Base-by-base conservation (phyloP, 2,797 vertebrate genomes). In the Enteromius radiatus region DNA sequence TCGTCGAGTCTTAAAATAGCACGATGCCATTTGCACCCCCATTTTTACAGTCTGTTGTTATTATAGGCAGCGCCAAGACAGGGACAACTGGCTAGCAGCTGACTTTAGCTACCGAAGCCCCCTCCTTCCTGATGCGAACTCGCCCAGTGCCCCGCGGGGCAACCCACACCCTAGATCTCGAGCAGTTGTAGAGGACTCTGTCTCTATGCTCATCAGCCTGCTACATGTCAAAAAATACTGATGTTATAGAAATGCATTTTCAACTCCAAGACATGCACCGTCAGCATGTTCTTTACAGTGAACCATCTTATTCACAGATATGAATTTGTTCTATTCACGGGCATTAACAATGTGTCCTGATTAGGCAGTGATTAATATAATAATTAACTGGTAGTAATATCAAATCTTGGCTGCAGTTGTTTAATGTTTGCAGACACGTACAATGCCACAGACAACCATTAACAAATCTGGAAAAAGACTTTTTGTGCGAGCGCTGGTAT, bases 1-100 rank as follows among this genome's bases (percentile, higher is more conserved):
- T 81, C 82, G 78, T 89, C 67, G 36, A 47, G 10, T 45, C 86
- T 82, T 71, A 86, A 89, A 89, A 89, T 90, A 91, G 85, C 56
- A n/a, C 36, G 2, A 71, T 84, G 85, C 82, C 81, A 85, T 87
- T 75, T 69, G 56, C 80, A 8, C n/a, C 85, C 80, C n/a, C 21
- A 52, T 61, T 61, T 54, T 54, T 38, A n/a, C 19, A 38, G 68
- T 28, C 54, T 74, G 82, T 78, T 85, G 77, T 82, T 82, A 84
- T 84, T 67, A 76, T 59, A 38, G 61, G 84, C 68, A 73, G 76
- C 69, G 52, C 69, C 47, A 79, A 84, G 68, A 80, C 26, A 21
- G 47, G 61, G 83, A 84, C 81, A 70, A 76, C 81, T 84, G 82
- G 69, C 71, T 31, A 79, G 54, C 87, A 85, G 81, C 87, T 87